Conservation (phyloP, 2,113 vertebrate genomes). For the Sinocyclocheilus anophthalmus region DNA sequence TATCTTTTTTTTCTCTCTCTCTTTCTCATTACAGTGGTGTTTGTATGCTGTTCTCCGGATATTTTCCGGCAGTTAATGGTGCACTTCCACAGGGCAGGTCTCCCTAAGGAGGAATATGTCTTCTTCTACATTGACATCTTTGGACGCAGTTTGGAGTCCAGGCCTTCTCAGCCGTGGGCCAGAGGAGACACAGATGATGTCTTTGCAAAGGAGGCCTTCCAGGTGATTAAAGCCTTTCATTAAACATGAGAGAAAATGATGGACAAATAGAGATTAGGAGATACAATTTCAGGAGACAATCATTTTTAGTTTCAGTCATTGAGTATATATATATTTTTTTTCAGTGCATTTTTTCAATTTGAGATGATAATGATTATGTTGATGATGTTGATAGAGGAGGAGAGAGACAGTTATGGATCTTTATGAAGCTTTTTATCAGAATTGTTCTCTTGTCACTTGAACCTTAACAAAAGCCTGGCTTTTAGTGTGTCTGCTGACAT, state of each 20-base stretch:
- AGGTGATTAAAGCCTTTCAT: conserved; percentile 71
- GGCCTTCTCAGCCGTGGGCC: conserved; percentile 77
- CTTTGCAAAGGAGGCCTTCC: conserved; percentile 80
- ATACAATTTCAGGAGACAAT: background rate
- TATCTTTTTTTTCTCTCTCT: background rate
- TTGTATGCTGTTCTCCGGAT: conserved; percentile 85
- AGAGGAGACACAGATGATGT: conserved; percentile 79
- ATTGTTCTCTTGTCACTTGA: background rate
- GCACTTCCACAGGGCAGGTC: conserved; percentile 73
- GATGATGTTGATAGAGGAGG: background rate
- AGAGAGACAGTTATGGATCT: background rate
- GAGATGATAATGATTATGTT: background rate
- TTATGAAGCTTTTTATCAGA: background rate
- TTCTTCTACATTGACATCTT: conserved; percentile 93
- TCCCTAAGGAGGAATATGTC: conserved; percentile 82
- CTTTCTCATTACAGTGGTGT: conserved; percentile 79
- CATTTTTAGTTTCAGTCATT: background rate
- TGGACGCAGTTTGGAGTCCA: conserved; percentile 79
- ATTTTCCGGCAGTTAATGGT: conserved; percentile 87
- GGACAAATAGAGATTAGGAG: background rate
- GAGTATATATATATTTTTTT: too few relatives aligned
- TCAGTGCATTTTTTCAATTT: background rate
- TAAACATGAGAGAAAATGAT: background rate
- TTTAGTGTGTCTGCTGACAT: background rate
- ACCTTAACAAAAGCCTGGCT: background rate